A percentile compares a stretch with the other conserved stretches of the same genome.
phyloP scores from a whole-genome alignment of 1,140 invertebrate species.

The Zaprionus davidi region DNA sequence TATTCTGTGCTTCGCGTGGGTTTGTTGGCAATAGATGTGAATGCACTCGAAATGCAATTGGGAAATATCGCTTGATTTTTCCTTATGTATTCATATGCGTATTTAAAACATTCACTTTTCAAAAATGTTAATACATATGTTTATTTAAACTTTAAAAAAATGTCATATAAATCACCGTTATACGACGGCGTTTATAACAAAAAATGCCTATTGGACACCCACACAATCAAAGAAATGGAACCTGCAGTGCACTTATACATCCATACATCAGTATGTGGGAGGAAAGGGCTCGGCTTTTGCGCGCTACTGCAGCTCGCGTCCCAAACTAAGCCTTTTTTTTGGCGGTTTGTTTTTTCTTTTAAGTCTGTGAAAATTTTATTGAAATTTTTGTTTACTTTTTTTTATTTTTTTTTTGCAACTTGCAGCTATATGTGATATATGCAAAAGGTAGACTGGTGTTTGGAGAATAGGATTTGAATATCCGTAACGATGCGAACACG shows the following conservation, averaged over 20 bases:
- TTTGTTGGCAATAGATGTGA: constrained; percentile 34
- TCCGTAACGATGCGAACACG: constrained; percentile 53
- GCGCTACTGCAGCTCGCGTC: constrained; percentile 31
- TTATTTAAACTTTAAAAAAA: constrained; percentile 34
- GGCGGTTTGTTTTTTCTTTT: constrained; percentile 7
- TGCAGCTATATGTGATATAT: constrained; percentile 30
- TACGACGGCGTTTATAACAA: constrained; percentile 13
- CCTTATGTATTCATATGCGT: constrained; percentile 3
- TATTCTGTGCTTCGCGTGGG: constrained; percentile 37
- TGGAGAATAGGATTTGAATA: constrained; percentile 18
- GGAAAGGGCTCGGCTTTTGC: constrained; percentile 26
- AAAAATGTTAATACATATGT: constrained; percentile 8
- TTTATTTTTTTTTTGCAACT: constrained; percentile 12
- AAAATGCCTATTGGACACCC: constrained; percentile 39
- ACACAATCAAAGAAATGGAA: constrained; percentile 47
- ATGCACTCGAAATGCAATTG: constrained; percentile 46
- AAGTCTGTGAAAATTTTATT: not conserved
- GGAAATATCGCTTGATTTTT: constrained; percentile 11
- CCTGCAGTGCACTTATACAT: constrained; percentile 51
- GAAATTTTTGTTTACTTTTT: constrained; percentile 9
- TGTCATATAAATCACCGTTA: constrained; percentile 15
- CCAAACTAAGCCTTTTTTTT: constrained; percentile 28
- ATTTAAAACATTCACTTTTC: constrained; percentile 22
- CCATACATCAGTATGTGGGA: constrained; percentile 37
- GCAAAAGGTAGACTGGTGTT: constrained; percentile 21